Evolutionary conservation across 2,797 vertebrate species (phyloP), one percentile per base, ranked within the genome.

Genomic region (Mormyrus proboscirostris): DNA sequence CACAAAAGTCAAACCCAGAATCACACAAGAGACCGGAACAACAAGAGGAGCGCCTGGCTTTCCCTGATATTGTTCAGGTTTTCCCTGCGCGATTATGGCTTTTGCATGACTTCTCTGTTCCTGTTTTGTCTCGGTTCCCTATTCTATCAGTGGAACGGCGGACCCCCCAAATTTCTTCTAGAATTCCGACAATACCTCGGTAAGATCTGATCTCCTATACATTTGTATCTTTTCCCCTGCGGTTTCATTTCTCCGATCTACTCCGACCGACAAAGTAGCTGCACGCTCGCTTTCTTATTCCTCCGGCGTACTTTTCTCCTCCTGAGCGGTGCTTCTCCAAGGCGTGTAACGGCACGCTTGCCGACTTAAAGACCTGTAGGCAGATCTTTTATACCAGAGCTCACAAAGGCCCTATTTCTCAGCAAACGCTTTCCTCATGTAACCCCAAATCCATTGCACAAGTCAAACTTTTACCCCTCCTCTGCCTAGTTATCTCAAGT

Each of bases 41-140:
- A 92, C 92, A 93, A 93, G 91, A 90, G 86, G 73, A 92, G 92
- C 86, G 91, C 94, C 92, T 93, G 95, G 89, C 92, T 95, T 86
- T 93, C 94, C 83, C 93, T 94, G 53, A 92, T 95, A 86, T 92
- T 96, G 90, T 93, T 95, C n/a, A 95, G 95, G 91, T 93, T 96
- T 76, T 96, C 96, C 29, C 95, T 96, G 88, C 95, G 96, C 91
- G 95, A 96, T 91, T 96, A 96, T 92, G 95, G 95, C 83, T 95
- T 96, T 92, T 97, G 96, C 92, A 95, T 97, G 95, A 94, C 94
- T 91, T 94, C 94, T 25, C 93, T 97, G 91, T 93, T 97, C 85
- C 91, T 96, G 92, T 96, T 97, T 93, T 97, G 96, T 91, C 76
- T 96, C 89, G 96, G 95, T 82, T 97, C 96, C 25, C 95, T 96